Conservation (phyloP, 2,113 vertebrate species). For the Piaya cayana region DNA sequence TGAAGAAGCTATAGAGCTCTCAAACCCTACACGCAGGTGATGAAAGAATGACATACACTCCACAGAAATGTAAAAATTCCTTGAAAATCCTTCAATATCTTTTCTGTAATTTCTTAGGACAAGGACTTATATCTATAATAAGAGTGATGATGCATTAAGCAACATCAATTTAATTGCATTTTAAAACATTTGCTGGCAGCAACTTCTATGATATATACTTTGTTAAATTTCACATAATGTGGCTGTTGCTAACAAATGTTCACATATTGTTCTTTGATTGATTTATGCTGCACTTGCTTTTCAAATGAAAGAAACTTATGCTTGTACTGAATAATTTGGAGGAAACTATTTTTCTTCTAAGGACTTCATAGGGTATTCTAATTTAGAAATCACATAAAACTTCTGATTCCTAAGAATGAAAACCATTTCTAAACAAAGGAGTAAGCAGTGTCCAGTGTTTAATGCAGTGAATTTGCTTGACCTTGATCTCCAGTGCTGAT, state of each 20-base stretch:
- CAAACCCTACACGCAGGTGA: background rate
- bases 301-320: conserved; percentile 12
- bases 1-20: background rate
- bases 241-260: conserved; percentile 11
- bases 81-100: background rate
- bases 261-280: background rate
- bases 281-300: conserved; percentile 20
- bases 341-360: conserved; percentile 45
- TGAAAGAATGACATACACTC: background rate
- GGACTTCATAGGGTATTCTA: background rate
- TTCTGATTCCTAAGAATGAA: background rate
- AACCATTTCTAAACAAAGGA: background rate
- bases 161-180: background rate
- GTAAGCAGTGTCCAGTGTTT: background rate
- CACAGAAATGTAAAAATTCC: background rate
- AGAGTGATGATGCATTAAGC: background rate
- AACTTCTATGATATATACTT: background rate
- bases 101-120: background rate
- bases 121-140: background rate
- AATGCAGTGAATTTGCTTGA: background rate
- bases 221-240: background rate
- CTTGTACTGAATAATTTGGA: conserved; percentile 12
- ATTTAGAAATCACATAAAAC: background rate
- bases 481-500: background rate
- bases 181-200: background rate